Evolutionary conservation across 2,888 invertebrate species (phyloP), one percentile per base, ranked within the genome.

Genomic region (Synanthedon andrenaeformis): DNA sequence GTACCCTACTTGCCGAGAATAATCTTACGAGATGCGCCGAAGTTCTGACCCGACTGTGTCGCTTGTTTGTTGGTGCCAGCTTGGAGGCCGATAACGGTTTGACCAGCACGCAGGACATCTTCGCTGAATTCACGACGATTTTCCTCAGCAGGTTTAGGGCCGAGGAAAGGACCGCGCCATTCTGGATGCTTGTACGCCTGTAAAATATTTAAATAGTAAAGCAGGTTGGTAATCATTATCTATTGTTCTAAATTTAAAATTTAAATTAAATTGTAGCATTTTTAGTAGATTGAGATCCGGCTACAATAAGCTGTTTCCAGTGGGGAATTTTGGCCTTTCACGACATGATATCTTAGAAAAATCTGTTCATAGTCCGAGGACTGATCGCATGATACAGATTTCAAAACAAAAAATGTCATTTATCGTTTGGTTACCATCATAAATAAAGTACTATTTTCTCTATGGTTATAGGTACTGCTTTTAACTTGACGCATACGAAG

Each of bases 11-110:
- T 93, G 76, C 94, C 93, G 57, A 94, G 89, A 62, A 94, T 91
- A 66, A 94, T 94, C 78, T 94, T 94, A 65, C 94, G 90, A 50
- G 93, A 91, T 28, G 94, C 93, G n/a, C 96, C 96, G 65, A 96
- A 94, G 88, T 82, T 96, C 76, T 94, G 94, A 6, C 96, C 96
- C 2, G 94, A 92, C 72, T 96, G 96, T 42, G 91, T 92, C 10
- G 96, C 96, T 12, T 93, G 91, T 66, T 93, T 93, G 82, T 96
- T 96, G 61, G 92, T 91, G 45, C 97, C 96, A 51, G 95, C 95
- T 80, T 97, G 96, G 4, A 96, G 90, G 17, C 95, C 94, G 64
- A 96, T 96, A 45, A 96, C 91, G 13, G 91, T 89, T 67, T 96
- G 92, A 1, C 96, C 95, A 23, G 96, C 96, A 42, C 94, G 89